These are phyloP conservation scores for Diglossa brunneiventris DNA, from an alignment of 2,113 vertebrate genomes.

Conservation along the genomic window DNA sequence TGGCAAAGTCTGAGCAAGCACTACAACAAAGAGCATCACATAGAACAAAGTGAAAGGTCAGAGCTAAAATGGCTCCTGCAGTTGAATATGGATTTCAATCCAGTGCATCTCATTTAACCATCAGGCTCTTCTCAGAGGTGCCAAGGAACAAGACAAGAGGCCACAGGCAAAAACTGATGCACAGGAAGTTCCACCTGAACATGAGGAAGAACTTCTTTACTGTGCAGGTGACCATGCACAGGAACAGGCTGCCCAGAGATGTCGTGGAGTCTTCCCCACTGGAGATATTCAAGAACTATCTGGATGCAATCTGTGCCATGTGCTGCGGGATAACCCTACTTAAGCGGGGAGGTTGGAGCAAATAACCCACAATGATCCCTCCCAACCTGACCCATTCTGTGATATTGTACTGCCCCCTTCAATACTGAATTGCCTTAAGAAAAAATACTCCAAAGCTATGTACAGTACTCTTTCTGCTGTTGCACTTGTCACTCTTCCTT, in stretches of 20 bases:
- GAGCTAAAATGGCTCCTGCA: not conserved
- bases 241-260: not conserved
- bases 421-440: not conserved
- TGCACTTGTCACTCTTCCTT: not conserved
- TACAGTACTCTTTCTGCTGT: not conserved
- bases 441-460: not conserved
- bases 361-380: not conserved
- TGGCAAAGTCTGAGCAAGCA: not conserved
- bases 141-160: not conserved
- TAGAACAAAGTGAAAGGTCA: not conserved
- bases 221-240: accelerated
- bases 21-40: not conserved
- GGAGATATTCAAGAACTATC: not conserved
- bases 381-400: not conserved
- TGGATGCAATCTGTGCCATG: not conserved
- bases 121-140: not conserved
- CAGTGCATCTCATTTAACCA: not conserved
- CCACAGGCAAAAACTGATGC: not conserved
- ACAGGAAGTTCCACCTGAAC: not conserved
- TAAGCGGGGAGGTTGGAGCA: not conserved
- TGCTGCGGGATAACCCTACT: accelerated
- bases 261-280: not conserved
- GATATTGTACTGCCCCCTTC: not conserved
- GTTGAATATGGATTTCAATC: not conserved
- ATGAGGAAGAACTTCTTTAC: not conserved